Conservation (phyloP, 2,888 invertebrate species). For the Sceliomorpha sp. region DNA sequence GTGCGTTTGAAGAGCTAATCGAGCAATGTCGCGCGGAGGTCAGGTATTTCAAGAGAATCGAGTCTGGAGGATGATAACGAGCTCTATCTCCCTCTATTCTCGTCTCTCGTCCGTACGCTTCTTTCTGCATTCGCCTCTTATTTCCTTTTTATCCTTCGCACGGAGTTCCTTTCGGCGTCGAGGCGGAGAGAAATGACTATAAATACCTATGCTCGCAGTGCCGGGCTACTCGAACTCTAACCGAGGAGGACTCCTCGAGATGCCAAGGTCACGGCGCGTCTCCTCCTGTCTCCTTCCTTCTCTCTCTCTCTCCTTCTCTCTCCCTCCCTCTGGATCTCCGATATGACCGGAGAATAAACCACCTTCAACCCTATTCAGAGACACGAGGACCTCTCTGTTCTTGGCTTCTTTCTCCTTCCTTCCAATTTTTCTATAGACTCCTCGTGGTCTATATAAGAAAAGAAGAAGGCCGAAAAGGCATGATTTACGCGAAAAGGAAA, state of each 20-base stretch:
- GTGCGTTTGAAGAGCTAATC: constrained; percentile 22
- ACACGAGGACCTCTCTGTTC: constrained; percentile 12
- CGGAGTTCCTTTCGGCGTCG: constrained; percentile 62
- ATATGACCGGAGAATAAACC: constrained; percentile 32
- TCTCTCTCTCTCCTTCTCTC: constrained; percentile 34
- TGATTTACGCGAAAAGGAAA: constrained; percentile 13
- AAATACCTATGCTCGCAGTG: constrained; percentile 44
- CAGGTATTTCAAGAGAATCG: not conserved
- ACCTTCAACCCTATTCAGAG: constrained; percentile 28
- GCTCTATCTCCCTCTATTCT: not conserved
- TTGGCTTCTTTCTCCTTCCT: constrained; percentile 27
- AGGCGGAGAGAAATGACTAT: constrained; percentile 58
- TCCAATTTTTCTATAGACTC: constrained; percentile 1
- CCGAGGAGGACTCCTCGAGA: constrained; percentile 20
- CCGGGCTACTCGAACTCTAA: constrained; percentile 26
- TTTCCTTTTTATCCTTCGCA: constrained; percentile 51
- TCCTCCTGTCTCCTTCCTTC: constrained; percentile 21
- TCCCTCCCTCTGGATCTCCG: constrained; percentile 39
- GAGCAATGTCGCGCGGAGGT: constrained; percentile 7
- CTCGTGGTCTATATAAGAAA: not conserved
- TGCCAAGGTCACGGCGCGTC: constrained; percentile 38
- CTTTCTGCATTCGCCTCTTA: constrained; percentile 5
- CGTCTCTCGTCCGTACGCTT: constrained; percentile 23
- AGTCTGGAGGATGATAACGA: constrained; percentile 2
- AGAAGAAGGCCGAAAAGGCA: constrained; percentile 3